Percentiles rank a stretch among this genome's conserved stretches.
phyloP scores from a whole-genome alignment of 1,140 invertebrate species.

The Heliconius nattereri region DNA sequence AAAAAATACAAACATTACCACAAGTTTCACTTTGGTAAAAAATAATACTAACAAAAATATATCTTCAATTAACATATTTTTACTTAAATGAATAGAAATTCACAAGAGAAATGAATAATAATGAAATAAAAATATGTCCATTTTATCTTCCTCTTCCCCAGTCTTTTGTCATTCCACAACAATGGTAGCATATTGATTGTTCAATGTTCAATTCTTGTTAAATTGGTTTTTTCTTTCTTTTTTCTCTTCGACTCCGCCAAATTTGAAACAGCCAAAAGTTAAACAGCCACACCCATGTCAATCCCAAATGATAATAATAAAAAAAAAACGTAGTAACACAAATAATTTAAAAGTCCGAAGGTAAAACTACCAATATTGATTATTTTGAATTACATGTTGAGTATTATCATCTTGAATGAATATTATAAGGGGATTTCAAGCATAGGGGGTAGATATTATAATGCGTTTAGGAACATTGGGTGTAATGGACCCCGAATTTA shows the following conservation, averaged over 20 bases:
- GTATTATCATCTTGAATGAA: constrained; percentile 9
- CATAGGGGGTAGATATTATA: background rate
- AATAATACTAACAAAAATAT: constrained; percentile 13
- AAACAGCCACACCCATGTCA: background rate
- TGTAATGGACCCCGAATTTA: background rate
- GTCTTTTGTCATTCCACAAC: background rate
- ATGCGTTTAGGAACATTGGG: background rate
- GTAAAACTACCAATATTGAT: background rate
- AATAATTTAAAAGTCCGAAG: background rate
- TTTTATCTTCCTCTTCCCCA: background rate
- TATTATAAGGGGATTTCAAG: background rate
- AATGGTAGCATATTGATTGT: background rate
- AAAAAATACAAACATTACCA: background rate
- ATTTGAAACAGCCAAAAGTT: background rate
- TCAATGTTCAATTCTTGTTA: background rate
- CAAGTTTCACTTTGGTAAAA: constrained; percentile 11
- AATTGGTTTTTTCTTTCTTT: background rate
- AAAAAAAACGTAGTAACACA: background rate
- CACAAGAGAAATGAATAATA: background rate
- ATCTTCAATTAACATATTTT: background rate
- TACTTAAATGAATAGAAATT: background rate
- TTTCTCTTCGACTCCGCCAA: no score
- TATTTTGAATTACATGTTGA: background rate
- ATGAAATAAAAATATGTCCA: background rate
- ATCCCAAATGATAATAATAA: background rate